phyloP scores from a whole-genome alignment of 2,888 invertebrate genomes.

The Hydraecia micacea region DNA sequence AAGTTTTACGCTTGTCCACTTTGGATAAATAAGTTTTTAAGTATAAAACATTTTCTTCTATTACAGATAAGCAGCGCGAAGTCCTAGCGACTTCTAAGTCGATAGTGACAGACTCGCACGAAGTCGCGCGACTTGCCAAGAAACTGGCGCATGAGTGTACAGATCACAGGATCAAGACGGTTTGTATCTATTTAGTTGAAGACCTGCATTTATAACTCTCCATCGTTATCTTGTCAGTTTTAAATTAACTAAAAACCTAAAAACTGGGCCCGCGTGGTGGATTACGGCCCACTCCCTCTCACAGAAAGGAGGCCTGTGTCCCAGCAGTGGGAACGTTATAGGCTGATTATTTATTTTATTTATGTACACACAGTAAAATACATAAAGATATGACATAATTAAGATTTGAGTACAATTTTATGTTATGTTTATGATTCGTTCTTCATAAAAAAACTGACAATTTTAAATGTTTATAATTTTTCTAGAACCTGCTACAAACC shows the following conservation, averaged over 20 bases:
- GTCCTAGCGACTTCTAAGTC: slow-evolving; percentile 98
- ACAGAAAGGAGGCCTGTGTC: too few species aligned
- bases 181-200: slow-evolving; percentile 79
- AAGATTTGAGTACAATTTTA: too few species aligned
- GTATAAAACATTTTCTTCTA: not conserved
- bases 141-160: slow-evolving; percentile 99
- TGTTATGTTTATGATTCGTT: too few species aligned
- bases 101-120: slow-evolving; percentile 98
- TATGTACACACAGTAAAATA: too few species aligned
- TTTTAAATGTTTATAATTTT: slow-evolving; percentile 37
- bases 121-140: slow-evolving; percentile 98
- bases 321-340: too few species aligned
- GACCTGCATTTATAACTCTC: not conserved
- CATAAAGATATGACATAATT: too few species aligned
- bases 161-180: slow-evolving; percentile 98
- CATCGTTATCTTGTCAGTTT: not conserved
- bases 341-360: too few species aligned
- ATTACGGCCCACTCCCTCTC: too few species aligned
- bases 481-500: slow-evolving; percentile 97
- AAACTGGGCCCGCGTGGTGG: too few species aligned
- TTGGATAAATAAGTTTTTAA: not conserved
- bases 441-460: too few species aligned
- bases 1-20: not conserved
- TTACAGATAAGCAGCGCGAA: slow-evolving; percentile 96
- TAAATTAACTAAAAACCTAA: not conserved